Base-by-base conservation (phyloP, 2,113 vertebrate species). In the Sapayoa aenigma region DNA sequence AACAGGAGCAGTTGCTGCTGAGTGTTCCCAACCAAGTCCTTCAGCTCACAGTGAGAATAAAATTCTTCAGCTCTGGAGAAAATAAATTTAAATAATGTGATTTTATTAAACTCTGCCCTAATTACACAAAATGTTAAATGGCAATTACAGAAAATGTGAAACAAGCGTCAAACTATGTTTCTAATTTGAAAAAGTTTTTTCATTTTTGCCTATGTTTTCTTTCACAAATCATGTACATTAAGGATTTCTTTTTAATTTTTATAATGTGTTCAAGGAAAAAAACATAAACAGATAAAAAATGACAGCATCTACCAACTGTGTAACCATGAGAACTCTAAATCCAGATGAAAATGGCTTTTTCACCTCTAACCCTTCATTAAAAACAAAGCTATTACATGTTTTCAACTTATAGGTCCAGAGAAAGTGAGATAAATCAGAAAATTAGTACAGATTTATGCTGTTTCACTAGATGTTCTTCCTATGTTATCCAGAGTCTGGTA, bases 101-200 rank as follows among this genome's bases (percentile, higher is more conserved):
- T 91, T 94, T 87, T 79, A 56, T 30, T 83, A 89, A 95, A 90
- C 44, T 66, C 9, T 62, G n/a, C 19, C 33, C 30, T 89, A 92
- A 93, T 92, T 94, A 44, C 17, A 73, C 30, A 67, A 73, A 79
- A 85, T 50, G n/a, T 85, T 84, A 91, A 93, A 92, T 74, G 41
- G 12, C 25, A 91, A 55, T 85, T 93, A 84, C 20, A 49, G 52
- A 84, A 84, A 47, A 72, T 52, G 27, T 11, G 89, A 84, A 91
- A 92, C 47, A 94, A 84, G 7, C 8, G 39, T 89, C 31, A 84
- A 75, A 78, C 55, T 3, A 62, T 41, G 58, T 52, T 88, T 91
- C 60, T 27, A 3, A 84, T 87, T 62, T 85, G 14, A 80, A 84
- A 50, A 92, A 79, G 17, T 66, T 37, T 46, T 62, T 24, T 30